These are phyloP conservation scores for Syrrhaptes paradoxus DNA, from an alignment of 2,113 vertebrate species.

Conservation along the genomic window DNA sequence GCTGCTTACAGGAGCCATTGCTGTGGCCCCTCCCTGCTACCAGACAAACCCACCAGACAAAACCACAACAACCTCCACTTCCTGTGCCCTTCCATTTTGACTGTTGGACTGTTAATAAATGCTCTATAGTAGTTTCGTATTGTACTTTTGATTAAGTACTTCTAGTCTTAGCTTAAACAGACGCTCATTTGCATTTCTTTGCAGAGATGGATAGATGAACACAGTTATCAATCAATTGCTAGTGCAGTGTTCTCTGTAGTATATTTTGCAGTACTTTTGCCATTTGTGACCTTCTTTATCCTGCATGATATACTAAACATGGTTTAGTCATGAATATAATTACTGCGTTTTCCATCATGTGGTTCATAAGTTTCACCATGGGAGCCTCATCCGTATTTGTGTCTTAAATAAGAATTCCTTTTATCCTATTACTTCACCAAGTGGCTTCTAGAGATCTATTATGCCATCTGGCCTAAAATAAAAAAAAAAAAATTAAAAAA, in stretches of 20 bases:
- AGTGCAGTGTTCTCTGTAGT: not conserved
- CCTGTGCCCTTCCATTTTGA: not conserved
- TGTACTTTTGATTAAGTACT: not conserved
- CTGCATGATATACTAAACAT: not conserved
- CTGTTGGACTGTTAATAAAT: not conserved
- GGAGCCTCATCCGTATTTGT: not conserved
- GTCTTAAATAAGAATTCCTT: not conserved
- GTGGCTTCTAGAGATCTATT: not conserved
- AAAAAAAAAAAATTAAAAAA: not conserved
- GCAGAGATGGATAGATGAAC: not conserved
- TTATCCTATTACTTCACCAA: not conserved
- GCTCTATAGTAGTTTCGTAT: accelerated
- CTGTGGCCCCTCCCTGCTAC: too few relatives aligned
- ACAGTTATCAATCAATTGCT: not conserved
- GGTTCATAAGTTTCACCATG: not conserved
- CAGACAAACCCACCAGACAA: too few relatives aligned
- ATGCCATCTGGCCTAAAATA: not conserved
- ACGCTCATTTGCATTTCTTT: not conserved
- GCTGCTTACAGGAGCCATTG: too few relatives aligned
- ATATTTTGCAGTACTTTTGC: not conserved
- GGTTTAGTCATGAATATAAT: not conserved
- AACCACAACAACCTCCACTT: not conserved
- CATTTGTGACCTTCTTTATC: not conserved
- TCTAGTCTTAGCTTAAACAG: not conserved
- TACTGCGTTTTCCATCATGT: not conserved